Percentiles rank a stretch among this genome's conserved stretches.
Evolutionary conservation across 1,140 invertebrate genomes (phyloP).

Genomic region (Habropoda laboriosa): DNA sequence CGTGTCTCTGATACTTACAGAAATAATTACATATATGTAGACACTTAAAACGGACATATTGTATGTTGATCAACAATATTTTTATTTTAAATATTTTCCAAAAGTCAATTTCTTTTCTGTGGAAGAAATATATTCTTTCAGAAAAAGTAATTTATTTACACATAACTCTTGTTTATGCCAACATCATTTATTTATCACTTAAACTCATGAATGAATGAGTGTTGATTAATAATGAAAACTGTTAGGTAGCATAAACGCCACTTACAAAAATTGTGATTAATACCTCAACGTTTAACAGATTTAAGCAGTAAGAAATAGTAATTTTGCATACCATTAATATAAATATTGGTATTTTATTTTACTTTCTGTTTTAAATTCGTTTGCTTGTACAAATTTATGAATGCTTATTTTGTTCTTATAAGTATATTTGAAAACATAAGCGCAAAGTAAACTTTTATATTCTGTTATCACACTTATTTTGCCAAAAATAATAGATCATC

Average conservation of each 20-base stretch:
- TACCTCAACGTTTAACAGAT: background rate
- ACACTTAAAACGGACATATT: too few relatives aligned
- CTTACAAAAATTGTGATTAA: constrained; percentile 2
- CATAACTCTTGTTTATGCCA: background rate
- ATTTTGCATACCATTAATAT: constrained; percentile 1
- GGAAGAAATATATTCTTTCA: background rate
- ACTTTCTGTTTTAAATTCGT: constrained; percentile 1
- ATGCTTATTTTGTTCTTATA: constrained; percentile 9
- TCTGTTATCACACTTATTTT: constrained; percentile 8
- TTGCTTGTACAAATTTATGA: background rate
- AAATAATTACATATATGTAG: too few relatives aligned
- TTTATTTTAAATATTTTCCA: constrained; percentile 47
- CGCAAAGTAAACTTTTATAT: background rate
- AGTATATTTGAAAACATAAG: background rate
- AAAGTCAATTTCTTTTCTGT: constrained; percentile 31
- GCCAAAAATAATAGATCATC: constrained; percentile 32
- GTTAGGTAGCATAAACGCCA: background rate
- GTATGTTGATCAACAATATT: constrained; percentile 44
- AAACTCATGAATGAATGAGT: background rate
- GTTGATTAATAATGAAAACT: background rate
- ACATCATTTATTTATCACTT: background rate
- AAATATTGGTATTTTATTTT: constrained; percentile 2
- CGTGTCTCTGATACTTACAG: too few relatives aligned
- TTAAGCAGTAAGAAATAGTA: background rate
- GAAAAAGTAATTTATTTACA: background rate